Evolutionary conservation across 1,140 invertebrate species (phyloP), one percentile per base, ranked within the genome.

Genomic region (Druon quercuslanigerum): DNA sequence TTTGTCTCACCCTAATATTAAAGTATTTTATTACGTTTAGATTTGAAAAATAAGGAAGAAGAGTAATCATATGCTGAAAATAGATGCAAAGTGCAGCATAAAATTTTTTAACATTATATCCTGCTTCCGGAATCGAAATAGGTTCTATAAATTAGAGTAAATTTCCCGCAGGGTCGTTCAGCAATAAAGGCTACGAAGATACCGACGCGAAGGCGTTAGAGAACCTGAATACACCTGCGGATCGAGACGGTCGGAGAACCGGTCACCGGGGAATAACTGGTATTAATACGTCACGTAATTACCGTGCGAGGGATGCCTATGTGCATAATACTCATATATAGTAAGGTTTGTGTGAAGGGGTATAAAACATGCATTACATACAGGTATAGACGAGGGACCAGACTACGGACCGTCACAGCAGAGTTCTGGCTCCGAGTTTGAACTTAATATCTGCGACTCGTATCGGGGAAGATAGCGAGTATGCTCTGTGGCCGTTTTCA

Each of bases 251-350:
- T 75, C 81, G 82, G 80, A 87, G 87, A 88, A 86, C 86, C 87
- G 87, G 87, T 85, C 87, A 84, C 86, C 86, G 86, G 82, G 81
- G 87, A 89, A 89, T 89, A 89, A 89, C 87, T 89, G 87, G 87
- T 89, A 89, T 89, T 89, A 89, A 89, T 89, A 89, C 88, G 87
- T 89, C 88, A 89, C 87, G 87, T 89, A 89, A 89, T 89, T 89
- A 88, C 87, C 87, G 85, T 87, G 85, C 84, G 82, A 83, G 87
- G 87, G 81, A 84, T 84, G 81, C 78, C 71, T 81, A 82, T 82
- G 78, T 73, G 80, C 84, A 82, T 83, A 83, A 66, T 66, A 40
- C 60, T 66, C 60, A 66, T 66, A 40, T 66, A 46, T 33, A 66
- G 1, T 6, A 6, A 40, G 25, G 14, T 8, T 40, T 81, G 73